Conservation (phyloP, 2,888 invertebrate genomes). For the Temnothorax unifasciatus region DNA sequence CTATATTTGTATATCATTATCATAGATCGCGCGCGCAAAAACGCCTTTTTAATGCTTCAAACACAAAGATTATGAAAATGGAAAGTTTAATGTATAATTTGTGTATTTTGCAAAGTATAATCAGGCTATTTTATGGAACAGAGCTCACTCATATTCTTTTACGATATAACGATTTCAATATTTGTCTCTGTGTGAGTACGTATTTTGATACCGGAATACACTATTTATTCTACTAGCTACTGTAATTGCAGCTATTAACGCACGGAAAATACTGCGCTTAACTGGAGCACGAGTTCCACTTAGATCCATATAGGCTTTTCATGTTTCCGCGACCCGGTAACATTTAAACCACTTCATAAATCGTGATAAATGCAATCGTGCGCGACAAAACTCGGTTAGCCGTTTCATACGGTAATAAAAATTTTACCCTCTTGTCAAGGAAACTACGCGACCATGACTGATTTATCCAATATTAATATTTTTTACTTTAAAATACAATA, state of each 20-base stretch:
- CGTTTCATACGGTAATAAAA: slow-evolving; percentile 69
- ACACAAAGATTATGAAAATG: neutral
- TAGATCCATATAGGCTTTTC: slow-evolving; percentile 71
- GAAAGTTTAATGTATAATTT: neutral
- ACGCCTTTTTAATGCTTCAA: neutral
- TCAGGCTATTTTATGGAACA: neutral
- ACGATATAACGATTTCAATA: slow-evolving; percentile 9
- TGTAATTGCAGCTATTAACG: slow-evolving; percentile 35
- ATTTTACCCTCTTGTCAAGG: slow-evolving; percentile 60
- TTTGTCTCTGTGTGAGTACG: neutral
- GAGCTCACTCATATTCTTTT: neutral
- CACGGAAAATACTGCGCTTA: slow-evolving; percentile 27
- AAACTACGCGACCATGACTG: slow-evolving; percentile 12
- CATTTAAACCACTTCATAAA: slow-evolving; percentile 71
- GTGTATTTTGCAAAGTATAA: neutral
- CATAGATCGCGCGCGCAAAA: neutral
- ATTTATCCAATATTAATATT: slow-evolving; percentile 1
- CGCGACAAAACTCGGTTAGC: slow-evolving; percentile 60
- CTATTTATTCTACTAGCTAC: neutral
- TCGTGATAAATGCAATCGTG: slow-evolving; percentile 58
- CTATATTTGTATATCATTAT: neutral
- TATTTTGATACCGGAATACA: neutral
- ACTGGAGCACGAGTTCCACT: slow-evolving; percentile 60
- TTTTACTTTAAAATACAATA: neutral
- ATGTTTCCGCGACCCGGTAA: slow-evolving; percentile 63